Evolutionary conservation across 2,797 vertebrate genomes (phyloP).

Genomic region (Poeciliopsis turneri): DNA sequence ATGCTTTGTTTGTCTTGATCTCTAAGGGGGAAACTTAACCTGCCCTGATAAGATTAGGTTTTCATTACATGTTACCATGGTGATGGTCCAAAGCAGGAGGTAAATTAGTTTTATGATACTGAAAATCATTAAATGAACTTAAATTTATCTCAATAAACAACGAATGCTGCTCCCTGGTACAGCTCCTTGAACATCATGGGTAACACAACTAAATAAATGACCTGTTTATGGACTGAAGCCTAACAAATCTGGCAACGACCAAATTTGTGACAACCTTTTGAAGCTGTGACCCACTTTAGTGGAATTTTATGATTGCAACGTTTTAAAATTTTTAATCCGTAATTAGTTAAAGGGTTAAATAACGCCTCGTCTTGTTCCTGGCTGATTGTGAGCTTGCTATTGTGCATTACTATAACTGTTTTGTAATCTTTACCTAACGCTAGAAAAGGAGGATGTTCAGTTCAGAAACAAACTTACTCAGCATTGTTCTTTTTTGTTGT

Average conservation of each 20-base stretch:
- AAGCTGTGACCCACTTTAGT: background rate
- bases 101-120: background rate
- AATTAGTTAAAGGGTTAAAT: background rate
- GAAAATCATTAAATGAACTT: background rate
- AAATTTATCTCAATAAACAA: background rate
- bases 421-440: slow-evolving; percentile 39
- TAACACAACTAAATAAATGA: background rate
- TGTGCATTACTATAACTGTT: slow-evolving; percentile 33
- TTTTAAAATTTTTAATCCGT: background rate
- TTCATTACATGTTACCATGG: background rate
- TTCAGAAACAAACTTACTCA: slow-evolving; percentile 50
- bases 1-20: background rate
- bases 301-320: background rate
- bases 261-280: background rate
- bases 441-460: slow-evolving; percentile 49
- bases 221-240: background rate
- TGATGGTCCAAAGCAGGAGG: background rate
- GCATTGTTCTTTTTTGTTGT: slow-evolving; percentile 54
- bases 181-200: background rate
- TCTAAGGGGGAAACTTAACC: background rate
- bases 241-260: background rate
- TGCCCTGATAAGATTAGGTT: background rate
- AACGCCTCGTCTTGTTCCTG: slow-evolving; percentile 3
- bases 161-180: background rate
- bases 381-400: slow-evolving; percentile 11